Evolutionary conservation across 2,888 invertebrate genomes (phyloP), one percentile per base, ranked within the genome.

Genomic region (Epistrophe grossulariae): DNA sequence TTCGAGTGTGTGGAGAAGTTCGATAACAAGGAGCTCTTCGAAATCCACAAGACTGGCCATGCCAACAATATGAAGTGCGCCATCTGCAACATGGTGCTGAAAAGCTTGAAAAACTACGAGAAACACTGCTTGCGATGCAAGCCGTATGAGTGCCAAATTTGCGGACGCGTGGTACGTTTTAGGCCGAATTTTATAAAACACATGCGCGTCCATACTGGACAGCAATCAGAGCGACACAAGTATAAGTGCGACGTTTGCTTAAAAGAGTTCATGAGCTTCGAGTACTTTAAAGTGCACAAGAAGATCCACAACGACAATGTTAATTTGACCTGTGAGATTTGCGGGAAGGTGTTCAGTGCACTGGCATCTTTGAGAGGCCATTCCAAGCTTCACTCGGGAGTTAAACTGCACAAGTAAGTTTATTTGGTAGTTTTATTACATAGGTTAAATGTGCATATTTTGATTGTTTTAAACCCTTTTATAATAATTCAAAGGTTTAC

Each of bases 231-330:
- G 88, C 90, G 93, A 57, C 92, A 93, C 83, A 94, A 94, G 85
- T 94, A 94, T 90, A 93, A 93, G 89, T 94, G 94, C 89, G 93
- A 93, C 71, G 92, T 93, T 10, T 94, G 94, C 90, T 93, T 94
- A 88, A 94, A 94, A 90, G 94, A 94, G 89, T 94, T 94, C 87
- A 94, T 94, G 91, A 93, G 94, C 88, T 92, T 93, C 73, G 93
- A 94, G 40, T 94, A 94, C 92, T 94, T 94, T 82, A 93, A 94
- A 89, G 94, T 94, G 73, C 95, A 95, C 91, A 94, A 94, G 89
- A 94, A 94, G 90, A 94, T 94, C 43, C 94, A 94, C 91, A 94
- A 93, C 17, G 94, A 94, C 76, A 92, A 93, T 70, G 94, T 94
- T 70, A 94, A 94, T 71, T 93, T 94, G 79, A 93, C 93, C 19